Evolutionary conservation across 2,113 vertebrate genomes (phyloP), one percentile per base, ranked within the genome.

Genomic region (Girardinichthys multiradiatus): DNA sequence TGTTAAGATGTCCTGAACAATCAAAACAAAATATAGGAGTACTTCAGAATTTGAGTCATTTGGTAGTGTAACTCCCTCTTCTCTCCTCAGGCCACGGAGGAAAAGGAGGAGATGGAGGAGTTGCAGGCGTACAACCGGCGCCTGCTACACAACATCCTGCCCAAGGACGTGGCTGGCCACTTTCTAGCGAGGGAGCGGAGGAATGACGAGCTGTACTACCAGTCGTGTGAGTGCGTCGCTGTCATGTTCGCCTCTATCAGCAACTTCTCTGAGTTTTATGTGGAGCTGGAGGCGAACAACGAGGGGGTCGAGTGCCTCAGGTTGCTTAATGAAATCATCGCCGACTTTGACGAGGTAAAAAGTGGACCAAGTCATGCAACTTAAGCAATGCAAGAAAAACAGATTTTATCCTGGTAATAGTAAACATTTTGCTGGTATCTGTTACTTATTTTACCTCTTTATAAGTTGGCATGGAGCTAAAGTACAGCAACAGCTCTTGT

Each of bases 31-130:
- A 51, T 17, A 54, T 21, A 51, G 7, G 17, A 10, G 19, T 45
- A n/a, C 42, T 45, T 45, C 15, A n/a, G 21, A 24, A 24, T 51
- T 77, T 75, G 45, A 82, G 30, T 30, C 45, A 6, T 17, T 17
- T 45, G 42, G 17, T 45, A 45, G 42, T 19, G 42, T 45, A 19
- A 45, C 42, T 45, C 62, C 0, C 0, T 13, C 70, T 3, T 76
- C 28, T 54, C 19, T 42, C 84, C n/a, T 24, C 93, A 99, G 98
- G 98, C 98, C 14, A 99, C 97, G 0, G 95, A 97, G 0, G 98
- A 99, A 94, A 99, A 99, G 92, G 98, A 99, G 83, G 97, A 99
- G 88, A 99, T 99, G 98, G 98, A 99, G 87, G 96, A 99, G 86
- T 94, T 99, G 11, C 98, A 99, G 90, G 97, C 97, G 0, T 99